A percentile compares a stretch with the other conserved stretches of the same genome.
Conservation (phyloP, 2,113 vertebrate genomes). For the Tichodroma muraria region DNA sequence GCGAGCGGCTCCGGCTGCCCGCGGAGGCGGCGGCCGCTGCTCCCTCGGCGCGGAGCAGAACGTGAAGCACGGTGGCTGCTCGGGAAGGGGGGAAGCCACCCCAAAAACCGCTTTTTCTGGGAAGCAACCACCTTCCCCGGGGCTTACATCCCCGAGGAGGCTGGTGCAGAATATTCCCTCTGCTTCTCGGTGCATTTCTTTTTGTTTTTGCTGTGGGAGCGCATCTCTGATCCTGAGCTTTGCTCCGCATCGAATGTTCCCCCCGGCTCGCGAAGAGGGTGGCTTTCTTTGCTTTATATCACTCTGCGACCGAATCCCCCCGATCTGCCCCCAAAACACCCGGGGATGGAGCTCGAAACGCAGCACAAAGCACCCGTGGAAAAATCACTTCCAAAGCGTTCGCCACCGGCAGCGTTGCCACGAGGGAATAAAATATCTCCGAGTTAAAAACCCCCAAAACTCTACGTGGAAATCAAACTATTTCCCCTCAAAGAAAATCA, state of each 20-base stretch:
- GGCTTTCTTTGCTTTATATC: background rate
- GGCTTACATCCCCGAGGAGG: background rate
- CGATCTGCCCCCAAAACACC: background rate
- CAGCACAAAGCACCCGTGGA: background rate
- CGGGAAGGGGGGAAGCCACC: background rate
- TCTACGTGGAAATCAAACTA: background rate
- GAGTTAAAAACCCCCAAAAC: fast-evolving
- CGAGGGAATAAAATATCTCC: background rate
- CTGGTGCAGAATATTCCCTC: background rate
- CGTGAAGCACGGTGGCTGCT: background rate
- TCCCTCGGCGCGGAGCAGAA: background rate
- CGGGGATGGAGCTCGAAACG: background rate
- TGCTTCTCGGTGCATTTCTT: background rate
- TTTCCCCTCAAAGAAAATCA: background rate
- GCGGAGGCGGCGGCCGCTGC: background rate
- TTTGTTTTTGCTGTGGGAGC: background rate
- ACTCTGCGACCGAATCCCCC: background rate
- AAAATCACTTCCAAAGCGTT: background rate
- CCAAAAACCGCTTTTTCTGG: background rate
- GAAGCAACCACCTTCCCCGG: background rate
- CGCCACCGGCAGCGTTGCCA: background rate
- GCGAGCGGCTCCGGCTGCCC: background rate
- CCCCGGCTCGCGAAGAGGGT: fast-evolving
- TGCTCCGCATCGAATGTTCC: background rate
- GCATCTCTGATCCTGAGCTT: background rate